These are phyloP conservation scores for Phasia obesa DNA, from an alignment of 2,888 invertebrate species.

Conservation along the genomic window DNA sequence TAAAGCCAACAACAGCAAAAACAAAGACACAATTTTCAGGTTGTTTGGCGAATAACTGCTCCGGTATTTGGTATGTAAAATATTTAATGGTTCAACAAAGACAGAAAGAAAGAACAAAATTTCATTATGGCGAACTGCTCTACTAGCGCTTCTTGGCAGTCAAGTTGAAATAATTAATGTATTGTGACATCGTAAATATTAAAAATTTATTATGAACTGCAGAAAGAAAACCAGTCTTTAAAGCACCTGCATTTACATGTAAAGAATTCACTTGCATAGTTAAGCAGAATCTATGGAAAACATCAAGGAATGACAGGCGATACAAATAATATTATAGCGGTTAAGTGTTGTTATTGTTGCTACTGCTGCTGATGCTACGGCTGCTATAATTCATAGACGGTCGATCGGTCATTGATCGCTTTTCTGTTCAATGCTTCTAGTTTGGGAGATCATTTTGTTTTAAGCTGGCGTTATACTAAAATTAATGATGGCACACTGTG, in stretches of 20 bases:
- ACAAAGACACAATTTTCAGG: slow-evolving; percentile 18
- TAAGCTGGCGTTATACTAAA: slow-evolving; percentile 59
- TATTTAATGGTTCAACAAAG: slow-evolving; percentile 46
- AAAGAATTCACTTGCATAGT: slow-evolving; percentile 24
- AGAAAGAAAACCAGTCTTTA: slow-evolving; percentile 60
- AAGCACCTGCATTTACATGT: slow-evolving; percentile 65
- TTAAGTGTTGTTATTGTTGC: slow-evolving; percentile 21
- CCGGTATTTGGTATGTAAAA: slow-evolving; percentile 54
- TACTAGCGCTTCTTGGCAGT: slow-evolving; percentile 22
- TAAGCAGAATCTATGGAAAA: slow-evolving; percentile 25
- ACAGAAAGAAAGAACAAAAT: slow-evolving; percentile 15
- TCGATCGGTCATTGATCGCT: slow-evolving; percentile 51
- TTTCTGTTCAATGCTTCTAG: not conserved
- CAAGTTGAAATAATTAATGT: slow-evolving; percentile 69
- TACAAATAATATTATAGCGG: slow-evolving; percentile 46
- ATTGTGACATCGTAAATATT: slow-evolving; percentile 71
- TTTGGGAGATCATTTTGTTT: slow-evolving; percentile 36
- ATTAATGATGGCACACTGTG: slow-evolving; percentile 66
- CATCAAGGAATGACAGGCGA: slow-evolving; percentile 28
- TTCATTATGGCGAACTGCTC: slow-evolving; percentile 24
- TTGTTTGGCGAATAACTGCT: slow-evolving; percentile 52
- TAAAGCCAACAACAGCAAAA: slow-evolving; percentile 9
- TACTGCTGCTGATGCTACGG: slow-evolving; percentile 14
- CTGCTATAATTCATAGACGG: slow-evolving; percentile 36
- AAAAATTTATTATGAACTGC: slow-evolving; percentile 63